Evolutionary conservation across 2,797 vertebrate genomes (phyloP), one percentile per base, ranked within the genome.

Genomic region (Helostoma temminkii): DNA sequence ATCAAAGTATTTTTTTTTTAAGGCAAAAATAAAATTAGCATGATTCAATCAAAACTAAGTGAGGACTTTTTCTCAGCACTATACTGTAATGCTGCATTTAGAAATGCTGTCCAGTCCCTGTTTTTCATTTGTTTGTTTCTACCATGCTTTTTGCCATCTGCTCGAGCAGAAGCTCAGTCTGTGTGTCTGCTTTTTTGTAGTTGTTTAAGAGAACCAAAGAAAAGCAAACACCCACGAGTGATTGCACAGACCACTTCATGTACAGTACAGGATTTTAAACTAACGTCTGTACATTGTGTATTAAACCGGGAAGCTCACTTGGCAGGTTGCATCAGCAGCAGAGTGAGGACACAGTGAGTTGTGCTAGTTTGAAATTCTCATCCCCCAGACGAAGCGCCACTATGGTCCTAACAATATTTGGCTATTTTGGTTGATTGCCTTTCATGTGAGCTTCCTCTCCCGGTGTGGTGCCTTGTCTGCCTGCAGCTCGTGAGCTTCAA

Each of bases 401-500:
- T 55, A 57, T 71, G 57, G 58, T 59, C 21, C 19, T 71, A 77
- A 82, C 77, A 81, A 82, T 82, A 82, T 87, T 87, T 84, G 77
- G 73, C 84, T 85, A 84, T 85, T 88, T 81, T 79, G 83, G 84
- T 86, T 74, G 82, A 82, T 75, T 80, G 83, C 77, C 88, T 90
- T 83, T 88, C 81, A 85, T 85, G 84, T 85, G 79, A 78, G 82
- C 72, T 84, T 85, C 79, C 79, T 80, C 56, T 75, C 74, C 60
- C 82, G 36, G 85, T 80, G 77, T 85, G 88, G 82, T 52, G 81
- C 79, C 86, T 82, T 48, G 70, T 87, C 85, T 81, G 82, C 80
- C 78, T 79, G 84, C 84, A 83, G 86, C 83, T 84, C 45, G 76
- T 83, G 76, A 39, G 83, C 89, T 90, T 91, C 89, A 91, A 91